Percentiles rank a stretch among this genome's conserved stretches.
phyloP scores from a whole-genome alignment of 2,888 invertebrate species.

The Phaonia tiefii region DNA sequence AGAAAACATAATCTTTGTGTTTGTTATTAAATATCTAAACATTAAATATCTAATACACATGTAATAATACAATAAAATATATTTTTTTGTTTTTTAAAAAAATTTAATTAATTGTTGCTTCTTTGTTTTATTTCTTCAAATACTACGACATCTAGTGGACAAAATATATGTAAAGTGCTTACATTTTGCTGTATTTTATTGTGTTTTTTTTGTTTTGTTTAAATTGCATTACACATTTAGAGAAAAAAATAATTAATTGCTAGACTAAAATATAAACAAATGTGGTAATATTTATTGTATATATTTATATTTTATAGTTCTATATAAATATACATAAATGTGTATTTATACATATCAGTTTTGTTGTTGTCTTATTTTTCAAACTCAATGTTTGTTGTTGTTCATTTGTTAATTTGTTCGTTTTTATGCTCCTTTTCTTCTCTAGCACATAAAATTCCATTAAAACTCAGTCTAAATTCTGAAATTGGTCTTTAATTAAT shows the following conservation, averaged over 20 bases:
- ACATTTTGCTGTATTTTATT: conserved; percentile 29
- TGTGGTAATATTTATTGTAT: conserved; percentile 11
- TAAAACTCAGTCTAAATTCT: conserved; percentile 67
- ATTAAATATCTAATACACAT: conserved; percentile 13
- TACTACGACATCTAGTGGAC: conserved; percentile 40
- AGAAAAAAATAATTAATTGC: conserved; percentile 41
- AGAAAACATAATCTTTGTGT: conserved; percentile 41
- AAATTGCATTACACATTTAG: conserved; percentile 40
- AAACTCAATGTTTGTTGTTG: conserved; percentile 26
- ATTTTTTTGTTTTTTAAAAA: conserved; percentile 13
- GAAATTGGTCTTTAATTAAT: conserved; percentile 60
- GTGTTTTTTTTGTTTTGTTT: conserved; percentile 22
- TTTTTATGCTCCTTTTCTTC: not conserved
- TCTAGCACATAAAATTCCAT: conserved; percentile 58
- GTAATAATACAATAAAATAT: conserved; percentile 39
- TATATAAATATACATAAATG: not conserved
- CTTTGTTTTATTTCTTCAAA: conserved; percentile 19
- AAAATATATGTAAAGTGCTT: conserved; percentile 44
- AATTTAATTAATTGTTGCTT: conserved; percentile 21
- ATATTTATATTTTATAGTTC: not conserved
- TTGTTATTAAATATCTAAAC: conserved; percentile 11
- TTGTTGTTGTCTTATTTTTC: conserved; percentile 16
- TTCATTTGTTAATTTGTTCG: conserved; percentile 6
- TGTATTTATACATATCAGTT: not conserved
- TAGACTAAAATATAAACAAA: conserved; percentile 14